These are phyloP conservation scores for Tinea semifulvella DNA, from an alignment of 2,888 invertebrate genomes.

Conservation along the genomic window DNA sequence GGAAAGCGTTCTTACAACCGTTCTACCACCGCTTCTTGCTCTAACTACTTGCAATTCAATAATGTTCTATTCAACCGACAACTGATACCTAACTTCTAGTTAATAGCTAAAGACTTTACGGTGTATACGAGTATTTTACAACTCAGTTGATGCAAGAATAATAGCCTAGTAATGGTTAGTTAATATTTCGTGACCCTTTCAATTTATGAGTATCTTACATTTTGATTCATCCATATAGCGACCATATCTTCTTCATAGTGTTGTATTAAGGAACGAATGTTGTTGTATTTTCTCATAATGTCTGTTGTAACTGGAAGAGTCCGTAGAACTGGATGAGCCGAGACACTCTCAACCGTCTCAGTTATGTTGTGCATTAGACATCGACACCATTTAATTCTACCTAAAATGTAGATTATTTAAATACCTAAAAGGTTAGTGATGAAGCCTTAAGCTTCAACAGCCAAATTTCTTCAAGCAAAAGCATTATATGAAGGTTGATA, in stretches of 20 bases:
- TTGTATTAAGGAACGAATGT: constrained; percentile 75
- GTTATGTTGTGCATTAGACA: constrained; percentile 84
- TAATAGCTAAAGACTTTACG: too few species aligned
- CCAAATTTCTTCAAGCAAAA: too few species aligned
- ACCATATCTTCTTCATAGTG: constrained; percentile 84
- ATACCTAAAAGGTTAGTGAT: too few species aligned
- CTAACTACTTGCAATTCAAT: too few species aligned
- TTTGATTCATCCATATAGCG: constrained; percentile 86
- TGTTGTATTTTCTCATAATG: constrained; percentile 77
- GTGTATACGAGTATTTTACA: too few species aligned
- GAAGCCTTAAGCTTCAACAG: too few species aligned
- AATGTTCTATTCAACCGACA: too few species aligned
- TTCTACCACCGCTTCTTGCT: too few species aligned
- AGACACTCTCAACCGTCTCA: constrained; percentile 81
- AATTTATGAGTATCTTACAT: constrained; percentile 53
- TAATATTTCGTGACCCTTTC: neutral
- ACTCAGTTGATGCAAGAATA: too few species aligned
- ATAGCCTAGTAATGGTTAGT: neutral
- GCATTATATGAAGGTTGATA: too few species aligned
- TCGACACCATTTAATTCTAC: constrained; percentile 83
- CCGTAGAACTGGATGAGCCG: constrained; percentile 77
- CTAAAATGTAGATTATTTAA: constrained; percentile 51
- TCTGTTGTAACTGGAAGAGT: constrained; percentile 77
- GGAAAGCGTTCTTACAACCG: too few species aligned
- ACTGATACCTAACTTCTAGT: too few species aligned